Base-by-base conservation (phyloP, 2,797 vertebrate genomes). In the Polyboroides typus region DNA sequence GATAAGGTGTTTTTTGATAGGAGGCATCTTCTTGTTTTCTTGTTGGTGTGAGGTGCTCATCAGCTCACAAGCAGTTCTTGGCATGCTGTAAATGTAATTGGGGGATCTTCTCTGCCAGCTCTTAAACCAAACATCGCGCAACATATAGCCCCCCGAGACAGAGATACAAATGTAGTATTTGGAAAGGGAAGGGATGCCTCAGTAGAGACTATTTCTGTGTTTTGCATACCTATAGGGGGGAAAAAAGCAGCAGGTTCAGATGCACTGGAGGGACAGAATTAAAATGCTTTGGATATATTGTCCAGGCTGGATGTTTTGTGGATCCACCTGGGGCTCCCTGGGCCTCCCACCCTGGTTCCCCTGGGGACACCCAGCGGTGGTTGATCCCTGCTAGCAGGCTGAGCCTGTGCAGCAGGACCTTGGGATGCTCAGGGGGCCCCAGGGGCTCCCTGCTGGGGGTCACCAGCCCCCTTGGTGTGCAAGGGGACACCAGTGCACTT, bases 141-240 rank as follows among this genome's bases (percentile, higher is more conserved):
- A n/a, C 12, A 3, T 34, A 16, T 4, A 48, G 19, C n/a, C 21
- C 59, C 59, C 17, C 0, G 3, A 60, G 64, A 17, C 0, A 5
- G 72, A 58, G 34, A 59, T 48, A 40, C 31, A 64, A 36, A 25
- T 45, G 76, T 33, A 47, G 72, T 10, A 26, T 80, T 62, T 80
- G 73, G 68, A 25, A 38, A 40, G 66, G 62, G 67, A 31, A 59
- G 53, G 12, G 70, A 27, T 62, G 36, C 36, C 44, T 85, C 45
- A 4, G 9, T 1, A 64, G 40, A 29, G 36, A 17, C 12, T 42
- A 2, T 62, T 82, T 29, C 33, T 22, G 9, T 73, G 53, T 27
- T 58, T 47, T 50, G 9, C 31, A 3, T 48, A 13, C 55, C 44
- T 55, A 1, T 18, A 31, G 71, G 18, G 71, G 18, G 9, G 4